Base-by-base conservation (phyloP, 2,888 invertebrate genomes). In the Stratiomys singularior region DNA sequence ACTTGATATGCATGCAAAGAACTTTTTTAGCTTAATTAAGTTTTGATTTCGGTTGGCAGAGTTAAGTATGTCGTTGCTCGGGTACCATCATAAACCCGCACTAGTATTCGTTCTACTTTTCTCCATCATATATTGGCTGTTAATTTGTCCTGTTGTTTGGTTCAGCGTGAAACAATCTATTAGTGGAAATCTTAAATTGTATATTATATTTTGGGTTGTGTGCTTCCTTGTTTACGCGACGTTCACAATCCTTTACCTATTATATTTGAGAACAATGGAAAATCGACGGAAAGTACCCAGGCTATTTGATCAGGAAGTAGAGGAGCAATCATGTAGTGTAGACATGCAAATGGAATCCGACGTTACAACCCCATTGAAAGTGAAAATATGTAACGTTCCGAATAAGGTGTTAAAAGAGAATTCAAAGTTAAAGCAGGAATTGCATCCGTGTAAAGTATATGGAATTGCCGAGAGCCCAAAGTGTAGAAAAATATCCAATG, bases 51-150 rank as follows among this genome's bases (percentile, higher is more conserved):
- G 25, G 25, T n/a, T 4, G 28, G 63, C 37, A 69, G 69, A 47
- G 9, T 47, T 69, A 74, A 60, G 18, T 74, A 74, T 74, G 74
- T 60, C 74, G 74, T 44, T 74, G 37, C 13, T 30, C 37, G 44
- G 25, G 37, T 18, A 37, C 30, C 74, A 58, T 23, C 37, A 37
- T 13, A 58, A 58, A 13, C 30, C 60, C 21, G 9, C 15, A 21
- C 23, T 44, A 37, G 56, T 77, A 23, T 69, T 71, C 37, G 15
- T 76, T 27, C 77, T 74, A 52, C 78, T 5, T 77, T 82, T 81
- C 80, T 86, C 83, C 18, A 83, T 86, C 23, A 60, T 84, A 28
- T 86, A 85, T 78, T 88, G 88, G 88, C 82, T 88, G 15, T 79
- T 87, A 46, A 30, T 84, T 11, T 83, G 84, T 66, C 87, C 87